Base-by-base conservation (phyloP, 2,888 invertebrate species). In the Agriopis leucophaearia region DNA sequence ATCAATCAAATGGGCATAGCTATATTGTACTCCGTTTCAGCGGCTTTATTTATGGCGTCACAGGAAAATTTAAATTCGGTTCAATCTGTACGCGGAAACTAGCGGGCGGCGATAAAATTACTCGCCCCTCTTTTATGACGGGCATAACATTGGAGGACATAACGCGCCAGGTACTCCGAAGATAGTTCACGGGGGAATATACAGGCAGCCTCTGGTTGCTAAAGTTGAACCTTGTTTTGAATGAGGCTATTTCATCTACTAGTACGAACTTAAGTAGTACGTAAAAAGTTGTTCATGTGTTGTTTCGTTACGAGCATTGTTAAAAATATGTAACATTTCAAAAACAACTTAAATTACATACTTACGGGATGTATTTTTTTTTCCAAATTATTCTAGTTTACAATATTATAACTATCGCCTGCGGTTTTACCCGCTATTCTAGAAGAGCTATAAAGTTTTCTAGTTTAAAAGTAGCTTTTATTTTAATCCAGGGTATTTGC, bases 61-160 rank as follows among this genome's bases (percentile, higher is more conserved):
- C 52, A 56, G 66, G 67, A 68, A 72, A 73, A 75, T 75, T 75
- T 75, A 72, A 75, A 75, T 75, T 73, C 68, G 57, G 73, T 71
- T 73, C 73, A 76, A 76, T 76, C 72, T 75, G 72, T 69, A 51
- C 51, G 47, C 64, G 64, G 69, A 62, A 73, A 74, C 70, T 76
- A 74, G 72, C 68, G 68, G 64, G 55, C 48, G 65, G 70, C 62
- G 71, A 74, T 76, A 76, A 76, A 74, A 74, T 76, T 75, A 75
- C 74, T 67, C 64, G 70, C 67, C 72, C 75, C 72, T 74, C 75
- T 73, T 76, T 76, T 73, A 73, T 71, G 73, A 74, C 70, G 68
- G 76, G n/a, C 69, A 71, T 58, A 58, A 58, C 47, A 45, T 36
- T 44, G 42, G 44, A 15, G 66, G 74, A 9, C 65, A 71, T 76